phyloP scores from a whole-genome alignment of 2,888 invertebrate genomes.

The Acanthosepion lycidas region DNA sequence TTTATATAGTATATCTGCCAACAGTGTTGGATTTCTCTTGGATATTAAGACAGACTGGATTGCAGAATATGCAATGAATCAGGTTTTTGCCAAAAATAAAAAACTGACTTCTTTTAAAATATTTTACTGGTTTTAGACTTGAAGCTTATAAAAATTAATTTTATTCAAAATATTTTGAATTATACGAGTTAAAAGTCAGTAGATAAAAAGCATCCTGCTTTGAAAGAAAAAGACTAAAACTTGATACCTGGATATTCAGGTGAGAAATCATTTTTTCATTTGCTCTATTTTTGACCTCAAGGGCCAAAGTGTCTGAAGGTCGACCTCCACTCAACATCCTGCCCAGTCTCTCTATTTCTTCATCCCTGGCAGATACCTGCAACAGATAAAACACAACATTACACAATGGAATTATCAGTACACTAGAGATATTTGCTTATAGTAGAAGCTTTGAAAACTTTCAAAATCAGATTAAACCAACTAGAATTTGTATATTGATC shows the following conservation, averaged over 20 bases:
- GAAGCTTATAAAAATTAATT: too few species aligned
- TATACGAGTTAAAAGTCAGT: too few species aligned
- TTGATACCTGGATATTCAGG: conserved; percentile 73
- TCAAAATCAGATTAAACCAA: not conserved
- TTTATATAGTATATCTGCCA: too few species aligned
- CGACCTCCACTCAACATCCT: conserved; percentile 74
- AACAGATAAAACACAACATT: not conserved
- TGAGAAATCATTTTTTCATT: conserved; percentile 74
- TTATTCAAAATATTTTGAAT: too few species aligned
- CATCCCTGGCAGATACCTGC: conserved; percentile 74
- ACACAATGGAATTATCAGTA: not conserved
- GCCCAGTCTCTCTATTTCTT: conserved; percentile 74
- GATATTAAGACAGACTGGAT: too few species aligned
- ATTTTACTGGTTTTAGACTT: too few species aligned
- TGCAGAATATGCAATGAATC: too few species aligned
- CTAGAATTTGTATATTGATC: not conserved
- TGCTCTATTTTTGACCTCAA: conserved; percentile 73
- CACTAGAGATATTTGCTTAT: not conserved
- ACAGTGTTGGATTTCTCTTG: too few species aligned
- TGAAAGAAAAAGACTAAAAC: not conserved
- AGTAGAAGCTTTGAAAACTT: not conserved
- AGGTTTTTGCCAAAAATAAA: too few species aligned
- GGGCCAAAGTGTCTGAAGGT: conserved; percentile 73
- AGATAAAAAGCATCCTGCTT: not conserved
- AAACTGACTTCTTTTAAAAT: too few species aligned